phyloP scores from a whole-genome alignment of 1,140 invertebrate genomes.

The Theocolax elegans region DNA sequence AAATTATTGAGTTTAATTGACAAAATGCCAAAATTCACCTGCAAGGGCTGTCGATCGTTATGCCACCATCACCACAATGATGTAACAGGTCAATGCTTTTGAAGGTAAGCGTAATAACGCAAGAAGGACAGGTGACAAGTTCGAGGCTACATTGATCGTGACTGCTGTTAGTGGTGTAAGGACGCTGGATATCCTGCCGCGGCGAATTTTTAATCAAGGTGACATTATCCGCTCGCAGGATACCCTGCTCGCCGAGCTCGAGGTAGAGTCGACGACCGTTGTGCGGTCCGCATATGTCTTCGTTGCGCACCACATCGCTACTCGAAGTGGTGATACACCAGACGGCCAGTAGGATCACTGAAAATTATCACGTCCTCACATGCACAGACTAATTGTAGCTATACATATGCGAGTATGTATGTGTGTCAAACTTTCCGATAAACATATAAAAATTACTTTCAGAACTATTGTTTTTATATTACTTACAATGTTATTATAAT shows the following conservation, averaged over 20 bases:
- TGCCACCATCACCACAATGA: conserved; percentile 60
- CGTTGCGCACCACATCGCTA: conserved; percentile 58
- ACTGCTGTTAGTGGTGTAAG: conserved; percentile 55
- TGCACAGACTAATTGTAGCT: no score
- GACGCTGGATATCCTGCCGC: conserved; percentile 42
- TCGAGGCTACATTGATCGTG: conserved; percentile 75
- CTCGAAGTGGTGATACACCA: conserved; percentile 40
- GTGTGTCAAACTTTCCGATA: no score
- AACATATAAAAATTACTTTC: no score
- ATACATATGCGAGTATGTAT: no score
- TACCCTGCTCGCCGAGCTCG: conserved; percentile 72
- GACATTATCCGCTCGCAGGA: conserved; percentile 70
- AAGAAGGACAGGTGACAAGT: conserved; percentile 78
- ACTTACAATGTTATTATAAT: no score
- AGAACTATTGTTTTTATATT: no score
- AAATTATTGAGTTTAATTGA: no score
- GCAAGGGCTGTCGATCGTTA: conserved; percentile 61
- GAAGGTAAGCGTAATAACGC: conserved; percentile 74
- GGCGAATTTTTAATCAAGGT: conserved; percentile 57
- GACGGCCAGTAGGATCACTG: conserved; percentile 47
- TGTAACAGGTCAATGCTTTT: conserved; percentile 65
- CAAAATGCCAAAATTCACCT: conserved; percentile 55
- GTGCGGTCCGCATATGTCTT: conserved; percentile 73
- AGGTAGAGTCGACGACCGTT: conserved; percentile 72
- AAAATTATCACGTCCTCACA: no score